Base-by-base conservation (phyloP, 2,113 vertebrate genomes). In the Piaya cayana region DNA sequence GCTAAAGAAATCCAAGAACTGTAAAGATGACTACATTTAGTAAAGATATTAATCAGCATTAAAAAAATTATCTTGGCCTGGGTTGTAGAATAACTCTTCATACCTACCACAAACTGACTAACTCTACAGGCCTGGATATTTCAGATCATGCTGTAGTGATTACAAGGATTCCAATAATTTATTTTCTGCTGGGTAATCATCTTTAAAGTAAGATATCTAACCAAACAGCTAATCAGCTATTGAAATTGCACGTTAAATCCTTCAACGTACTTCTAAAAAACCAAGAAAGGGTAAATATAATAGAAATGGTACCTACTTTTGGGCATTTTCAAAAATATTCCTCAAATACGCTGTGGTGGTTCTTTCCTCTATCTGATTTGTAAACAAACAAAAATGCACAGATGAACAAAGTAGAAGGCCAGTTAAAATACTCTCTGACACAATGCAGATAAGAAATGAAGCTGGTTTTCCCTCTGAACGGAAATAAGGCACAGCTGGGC, bases 271-370 rank as follows among this genome's bases (percentile, higher is more conserved):
- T 72, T 77, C 15, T 76, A 43, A 15, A 76, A 43, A 15, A 76
- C 78, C 19, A 86, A 70, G 22, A 50, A 82, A 70, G 6, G 9
- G 10, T 53, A 82, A 88, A 53, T 42, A 37, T 27, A 91, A 69
- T 1, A 88, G 37, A 87, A 92, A 47, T 15, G 45, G 36, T 68
- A 98, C 99, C 60, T 98, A 99, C 99, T 98, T 99, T 75, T 97
- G 98, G 62, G 98, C 98, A 94, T 99, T 99, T 92, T 99, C 99
- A 91, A 99, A 98, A 90, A 99, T 97, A 95, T 97, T 98, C 89
- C 97, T 98, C 92, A 98, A 79, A 82, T 97, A 97, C 2, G 94
- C 63, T 76, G 97, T 26, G 82, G 77, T 92, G 67, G 67, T 97
- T 95, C 97, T 98, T 86, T 97, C 98, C 69, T 98, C 98, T 93